Percentiles rank a stretch among this genome's conserved stretches.
Evolutionary conservation across 2,113 vertebrate species (phyloP).

Genomic region (Menidia beryllina): DNA sequence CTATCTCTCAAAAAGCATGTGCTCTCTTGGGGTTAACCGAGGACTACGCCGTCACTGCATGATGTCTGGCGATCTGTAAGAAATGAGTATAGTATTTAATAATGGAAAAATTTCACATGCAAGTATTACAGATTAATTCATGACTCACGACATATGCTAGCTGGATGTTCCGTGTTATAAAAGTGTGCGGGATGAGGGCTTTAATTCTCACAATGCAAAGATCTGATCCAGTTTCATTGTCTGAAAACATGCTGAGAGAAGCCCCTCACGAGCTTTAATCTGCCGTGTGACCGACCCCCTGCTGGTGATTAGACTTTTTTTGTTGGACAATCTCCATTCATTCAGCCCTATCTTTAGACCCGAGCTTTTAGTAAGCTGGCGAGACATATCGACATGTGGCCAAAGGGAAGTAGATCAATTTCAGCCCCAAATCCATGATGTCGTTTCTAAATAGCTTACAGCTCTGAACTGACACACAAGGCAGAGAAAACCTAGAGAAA

Average conservation of each 20-base stretch:
- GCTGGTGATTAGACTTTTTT: constrained; percentile 41
- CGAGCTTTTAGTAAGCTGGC: constrained; percentile 20
- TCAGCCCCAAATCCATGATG: constrained; percentile 14
- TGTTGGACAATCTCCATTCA: constrained; percentile 55
- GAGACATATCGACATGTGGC: constrained; percentile 46
- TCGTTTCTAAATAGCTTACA: constrained; percentile 25
- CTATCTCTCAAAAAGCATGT: neutral
- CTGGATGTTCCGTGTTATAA: too few species aligned
- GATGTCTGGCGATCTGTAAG: too few species aligned
- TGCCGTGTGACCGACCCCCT: constrained; percentile 30
- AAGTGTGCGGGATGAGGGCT: neutral
- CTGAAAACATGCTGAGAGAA: neutral
- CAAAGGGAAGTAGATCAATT: constrained; percentile 49
- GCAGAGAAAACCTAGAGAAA: neutral
- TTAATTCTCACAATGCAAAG: too few species aligned
- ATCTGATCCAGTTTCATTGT: neutral
- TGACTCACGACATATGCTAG: too few species aligned
- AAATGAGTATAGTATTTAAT: too few species aligned
- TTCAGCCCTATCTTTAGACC: constrained; percentile 64
- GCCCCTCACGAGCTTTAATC: neutral
- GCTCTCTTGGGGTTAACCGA: neutral
- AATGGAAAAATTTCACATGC: too few species aligned
- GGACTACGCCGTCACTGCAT: too few species aligned
- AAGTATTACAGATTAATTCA: too few species aligned
- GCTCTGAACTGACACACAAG: neutral